Conservation (phyloP, 2,797 vertebrate genomes). For the Syndactyla subalaris region DNA sequence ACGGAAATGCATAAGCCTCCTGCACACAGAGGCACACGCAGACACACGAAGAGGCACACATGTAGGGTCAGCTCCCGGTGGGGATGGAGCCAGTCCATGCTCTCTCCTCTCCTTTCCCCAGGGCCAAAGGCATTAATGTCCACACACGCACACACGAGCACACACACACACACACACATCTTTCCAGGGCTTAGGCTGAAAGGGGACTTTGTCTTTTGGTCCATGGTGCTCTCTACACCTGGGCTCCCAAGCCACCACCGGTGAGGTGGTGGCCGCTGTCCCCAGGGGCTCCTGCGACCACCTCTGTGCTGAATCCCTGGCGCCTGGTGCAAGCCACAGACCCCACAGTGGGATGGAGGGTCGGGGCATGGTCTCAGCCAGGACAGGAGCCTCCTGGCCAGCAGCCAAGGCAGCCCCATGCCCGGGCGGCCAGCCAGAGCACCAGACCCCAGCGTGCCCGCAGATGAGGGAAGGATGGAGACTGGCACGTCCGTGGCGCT, state of each 20-base stretch:
- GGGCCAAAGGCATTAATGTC: constrained; percentile 55
- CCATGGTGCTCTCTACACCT: constrained; percentile 22
- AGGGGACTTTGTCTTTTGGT: constrained; percentile 75
- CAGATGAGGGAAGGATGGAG: constrained; percentile 34
- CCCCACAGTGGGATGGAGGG: neutral
- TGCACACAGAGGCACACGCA: constrained; percentile 47
- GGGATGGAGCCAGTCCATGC: neutral
- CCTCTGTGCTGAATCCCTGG: constrained; percentile 69
- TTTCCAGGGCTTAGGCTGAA: constrained; percentile 68
- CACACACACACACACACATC: constrained; percentile 6
- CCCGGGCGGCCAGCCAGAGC: neutral
- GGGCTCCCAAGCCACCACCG: constrained; percentile 45
- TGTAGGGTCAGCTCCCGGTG: neutral
- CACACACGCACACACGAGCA: too few relatives aligned
- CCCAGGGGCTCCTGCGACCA: constrained; percentile 37
- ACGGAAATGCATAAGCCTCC: constrained; percentile 69
- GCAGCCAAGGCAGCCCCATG: neutral
- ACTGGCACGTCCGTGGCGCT: neutral
- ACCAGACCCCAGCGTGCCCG: neutral
- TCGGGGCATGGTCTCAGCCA: neutral
- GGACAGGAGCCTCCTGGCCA: constrained; percentile 11
- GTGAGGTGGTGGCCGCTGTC: neutral
- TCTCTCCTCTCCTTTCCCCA: neutral
- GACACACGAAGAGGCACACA: constrained; percentile 4
- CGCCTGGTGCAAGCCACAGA: constrained; percentile 1